These are phyloP conservation scores for Anser brachyrhynchus DNA, from an alignment of 2,113 vertebrate genomes.

Conservation along the genomic window DNA sequence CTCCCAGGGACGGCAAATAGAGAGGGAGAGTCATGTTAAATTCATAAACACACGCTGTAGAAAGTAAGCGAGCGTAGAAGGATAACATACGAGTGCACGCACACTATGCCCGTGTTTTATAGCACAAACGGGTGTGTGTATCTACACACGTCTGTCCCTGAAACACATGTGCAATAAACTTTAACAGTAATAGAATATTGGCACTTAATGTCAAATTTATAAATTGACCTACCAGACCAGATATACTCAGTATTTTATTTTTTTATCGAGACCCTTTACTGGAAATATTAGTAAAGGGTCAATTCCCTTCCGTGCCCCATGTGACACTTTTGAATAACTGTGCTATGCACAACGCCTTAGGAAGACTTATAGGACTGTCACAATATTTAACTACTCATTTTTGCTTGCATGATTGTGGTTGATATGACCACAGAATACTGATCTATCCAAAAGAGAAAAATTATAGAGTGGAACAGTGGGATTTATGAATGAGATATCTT, in stretches of 20 bases:
- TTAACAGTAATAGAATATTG: constrained; percentile 5
- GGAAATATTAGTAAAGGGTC: constrained; percentile 46
- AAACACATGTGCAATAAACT: not conserved
- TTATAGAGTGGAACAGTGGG: constrained; percentile 78
- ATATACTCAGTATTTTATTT: not conserved
- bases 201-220: constrained; percentile 41
- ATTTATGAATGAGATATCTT: constrained; percentile 83
- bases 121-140: not conserved
- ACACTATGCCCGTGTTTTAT: not conserved
- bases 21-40: constrained; percentile 52
- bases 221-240: constrained; percentile 14
- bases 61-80: not conserved
- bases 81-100: not conserved
- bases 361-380: constrained; percentile 69
- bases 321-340: constrained; percentile 67
- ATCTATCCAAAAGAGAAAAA: constrained; percentile 79
- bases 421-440: constrained; percentile 76
- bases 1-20: constrained; percentile 38
- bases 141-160: not conserved
- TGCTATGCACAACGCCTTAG: constrained; percentile 6
- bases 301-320: constrained; percentile 42
- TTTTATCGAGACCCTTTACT: constrained; percentile 57
- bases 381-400: constrained; percentile 78
- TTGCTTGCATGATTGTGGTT: constrained; percentile 75
- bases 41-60: constrained; percentile 46